These are phyloP conservation scores for Oostethus manadensis DNA, from an alignment of 2,113 vertebrate genomes.

Conservation along the genomic window DNA sequence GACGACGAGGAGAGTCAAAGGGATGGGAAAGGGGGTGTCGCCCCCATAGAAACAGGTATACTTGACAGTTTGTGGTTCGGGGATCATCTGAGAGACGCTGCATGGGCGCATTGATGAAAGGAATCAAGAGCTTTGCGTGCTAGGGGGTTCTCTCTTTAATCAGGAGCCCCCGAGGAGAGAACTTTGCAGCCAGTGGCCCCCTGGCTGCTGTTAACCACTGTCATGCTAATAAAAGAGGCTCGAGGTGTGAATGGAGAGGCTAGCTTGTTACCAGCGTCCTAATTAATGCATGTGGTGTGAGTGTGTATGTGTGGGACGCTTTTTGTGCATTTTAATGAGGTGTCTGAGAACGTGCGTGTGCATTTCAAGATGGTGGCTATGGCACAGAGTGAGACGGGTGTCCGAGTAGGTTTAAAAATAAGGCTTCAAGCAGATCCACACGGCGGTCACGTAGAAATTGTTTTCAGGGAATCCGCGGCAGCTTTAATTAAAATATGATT, in stretches of 20 bases:
- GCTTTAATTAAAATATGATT: not conserved
- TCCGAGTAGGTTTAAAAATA: conserved; percentile 36
- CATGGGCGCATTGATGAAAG: conserved; percentile 66
- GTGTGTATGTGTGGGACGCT: conserved; percentile 35
- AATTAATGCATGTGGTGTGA: conserved; percentile 69
- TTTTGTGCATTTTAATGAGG: conserved; percentile 69
- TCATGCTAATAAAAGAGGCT: conserved; percentile 74
- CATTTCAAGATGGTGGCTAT: conserved; percentile 46
- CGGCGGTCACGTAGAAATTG: conserved; percentile 12
- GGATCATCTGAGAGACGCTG: conserved; percentile 60
- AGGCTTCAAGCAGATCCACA: conserved; percentile 29
- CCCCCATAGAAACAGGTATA: conserved; percentile 63
- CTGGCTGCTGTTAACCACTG: conserved; percentile 62
- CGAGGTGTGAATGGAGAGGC: conserved; percentile 70
- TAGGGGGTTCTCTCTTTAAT: conserved; percentile 72
- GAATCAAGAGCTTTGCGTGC: conserved; percentile 57
- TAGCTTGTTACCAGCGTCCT: conserved; percentile 71
- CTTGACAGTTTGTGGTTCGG: conserved; percentile 63
- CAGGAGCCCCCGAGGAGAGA: conserved; percentile 69
- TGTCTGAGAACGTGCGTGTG: conserved; percentile 38
- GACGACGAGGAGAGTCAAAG: conserved; percentile 43
- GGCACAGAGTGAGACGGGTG: conserved; percentile 36
- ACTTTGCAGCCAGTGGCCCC: conserved; percentile 57
- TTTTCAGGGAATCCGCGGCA: conserved; percentile 21
- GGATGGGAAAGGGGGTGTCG: conserved; percentile 37